Evolutionary conservation across 1,140 invertebrate genomes (phyloP).

Genomic region (Tetramorium simillimum): DNA sequence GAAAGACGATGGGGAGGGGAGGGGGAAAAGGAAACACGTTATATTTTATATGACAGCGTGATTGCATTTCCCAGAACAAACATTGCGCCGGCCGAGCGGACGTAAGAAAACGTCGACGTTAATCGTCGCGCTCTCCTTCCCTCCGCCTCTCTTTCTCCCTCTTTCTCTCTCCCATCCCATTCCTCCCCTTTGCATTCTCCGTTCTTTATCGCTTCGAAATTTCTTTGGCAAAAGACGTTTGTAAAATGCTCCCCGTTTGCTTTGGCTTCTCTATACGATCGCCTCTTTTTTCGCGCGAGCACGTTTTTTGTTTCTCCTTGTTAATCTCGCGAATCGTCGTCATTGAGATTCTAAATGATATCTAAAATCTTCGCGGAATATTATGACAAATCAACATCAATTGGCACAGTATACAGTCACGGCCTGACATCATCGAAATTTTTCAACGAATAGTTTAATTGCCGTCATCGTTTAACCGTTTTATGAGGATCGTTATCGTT

Average conservation of each 20-base stretch:
- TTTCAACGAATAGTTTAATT: slow-evolving; percentile 44
- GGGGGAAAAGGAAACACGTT: slow-evolving; percentile 76
- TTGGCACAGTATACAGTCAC: background rate
- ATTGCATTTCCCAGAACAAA: slow-evolving; percentile 82
- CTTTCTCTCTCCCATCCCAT: background rate
- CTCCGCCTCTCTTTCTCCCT: background rate
- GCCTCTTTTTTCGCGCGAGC: background rate
- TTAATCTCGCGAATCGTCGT: background rate
- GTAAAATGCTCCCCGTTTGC: slow-evolving; percentile 25
- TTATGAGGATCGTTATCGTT: slow-evolving; percentile 38
- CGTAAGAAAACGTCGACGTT: slow-evolving; percentile 75
- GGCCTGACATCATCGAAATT: background rate
- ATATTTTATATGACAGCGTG: slow-evolving; percentile 80
- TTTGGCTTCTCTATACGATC: background rate
- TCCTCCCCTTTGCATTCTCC: background rate
- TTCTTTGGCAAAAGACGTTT: slow-evolving; percentile 47
- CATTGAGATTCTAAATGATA: background rate
- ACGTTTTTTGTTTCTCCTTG: background rate
- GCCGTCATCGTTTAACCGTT: slow-evolving; percentile 28
- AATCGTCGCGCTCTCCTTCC: slow-evolving; percentile 65
- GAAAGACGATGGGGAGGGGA: slow-evolving; percentile 11
- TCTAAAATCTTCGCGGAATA: background rate
- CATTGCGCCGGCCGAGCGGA: slow-evolving; percentile 73
- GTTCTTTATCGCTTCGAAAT: slow-evolving; percentile 38
- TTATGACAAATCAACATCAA: slow-evolving; percentile 14